These are phyloP conservation scores for Xerus rutilus DNA, from an alignment of 2,797 vertebrate species.

Conservation along the genomic window DNA sequence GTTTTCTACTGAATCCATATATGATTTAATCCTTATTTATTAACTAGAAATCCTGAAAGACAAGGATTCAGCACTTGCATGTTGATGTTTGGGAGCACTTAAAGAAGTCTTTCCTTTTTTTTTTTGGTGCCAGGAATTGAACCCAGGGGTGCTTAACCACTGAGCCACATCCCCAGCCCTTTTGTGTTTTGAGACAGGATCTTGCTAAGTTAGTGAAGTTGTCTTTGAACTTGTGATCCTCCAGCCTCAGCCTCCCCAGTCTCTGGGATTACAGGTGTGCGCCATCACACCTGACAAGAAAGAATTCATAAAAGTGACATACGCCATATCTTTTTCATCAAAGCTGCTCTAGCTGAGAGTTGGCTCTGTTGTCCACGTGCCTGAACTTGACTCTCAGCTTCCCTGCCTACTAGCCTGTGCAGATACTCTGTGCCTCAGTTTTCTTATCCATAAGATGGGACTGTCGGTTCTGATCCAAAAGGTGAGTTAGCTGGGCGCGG, in stretches of 20 bases:
- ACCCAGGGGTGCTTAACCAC: too few species aligned
- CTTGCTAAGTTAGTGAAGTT: too few species aligned
- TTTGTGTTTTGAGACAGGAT: too few species aligned
- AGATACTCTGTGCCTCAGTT: not conserved
- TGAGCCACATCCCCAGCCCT: too few species aligned
- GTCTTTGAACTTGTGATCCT: too few species aligned
- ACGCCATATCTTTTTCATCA: not conserved
- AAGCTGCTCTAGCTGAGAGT: not conserved
- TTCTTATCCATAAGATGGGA: not conserved
- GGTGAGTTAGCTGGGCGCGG: too few species aligned
- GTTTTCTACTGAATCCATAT: not conserved
- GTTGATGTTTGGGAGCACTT: not conserved
- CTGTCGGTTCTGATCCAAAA: not conserved
- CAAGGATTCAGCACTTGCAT: not conserved
- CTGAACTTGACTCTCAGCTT: not conserved
- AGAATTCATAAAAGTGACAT: not conserved
- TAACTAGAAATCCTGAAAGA: not conserved
- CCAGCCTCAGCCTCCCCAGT: too few species aligned
- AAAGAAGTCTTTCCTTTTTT: not conserved
- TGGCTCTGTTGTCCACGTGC: fast-evolving
- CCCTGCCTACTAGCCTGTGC: not conserved
- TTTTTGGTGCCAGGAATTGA: too few species aligned
- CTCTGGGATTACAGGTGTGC: too few species aligned
- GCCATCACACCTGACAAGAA: too few species aligned
- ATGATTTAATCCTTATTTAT: not conserved